Percentiles rank a stretch among this genome's conserved stretches.
Conservation (phyloP, 2,888 invertebrate genomes). For the Anorthoa munda region DNA sequence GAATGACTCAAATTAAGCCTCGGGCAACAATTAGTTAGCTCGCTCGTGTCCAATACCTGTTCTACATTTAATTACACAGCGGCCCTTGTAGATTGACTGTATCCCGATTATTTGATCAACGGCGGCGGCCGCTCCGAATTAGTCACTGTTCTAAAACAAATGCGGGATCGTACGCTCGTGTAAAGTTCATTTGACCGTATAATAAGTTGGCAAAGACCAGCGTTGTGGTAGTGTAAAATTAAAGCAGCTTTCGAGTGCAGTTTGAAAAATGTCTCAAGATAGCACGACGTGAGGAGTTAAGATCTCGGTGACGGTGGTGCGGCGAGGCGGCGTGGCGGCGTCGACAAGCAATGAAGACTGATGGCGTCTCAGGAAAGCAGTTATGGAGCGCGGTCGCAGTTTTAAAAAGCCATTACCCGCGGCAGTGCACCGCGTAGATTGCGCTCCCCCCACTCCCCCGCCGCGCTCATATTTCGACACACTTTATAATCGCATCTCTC, state of each 20-base stretch:
- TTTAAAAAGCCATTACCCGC: conserved; percentile 91
- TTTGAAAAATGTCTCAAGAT: conserved; percentile 83
- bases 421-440: conserved; percentile 89
- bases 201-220: conserved; percentile 53
- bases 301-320: conserved; percentile 74
- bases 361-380: conserved; percentile 90
- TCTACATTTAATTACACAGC: conserved; percentile 64
- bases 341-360: conserved; percentile 91
- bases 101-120: conserved; percentile 51
- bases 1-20: conserved; percentile 74
- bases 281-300: conserved; percentile 86
- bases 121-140: conserved; percentile 34
- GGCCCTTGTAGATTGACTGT: conserved; percentile 52
- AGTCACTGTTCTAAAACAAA: conserved; percentile 38
- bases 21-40: conserved; percentile 68
- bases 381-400: conserved; percentile 91
- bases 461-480: conserved; percentile 89
- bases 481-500: conserved; percentile 91
- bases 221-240: conserved; percentile 71
- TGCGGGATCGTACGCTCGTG: neutral
- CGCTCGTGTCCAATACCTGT: conserved; percentile 58
- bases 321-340: conserved; percentile 74
- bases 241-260: conserved; percentile 73
- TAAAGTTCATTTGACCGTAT: conserved; percentile 47
- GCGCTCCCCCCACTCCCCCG: conserved; percentile 77